Conservation (phyloP, 2,888 invertebrate species). For the Caenorhabditis uteleia region DNA sequence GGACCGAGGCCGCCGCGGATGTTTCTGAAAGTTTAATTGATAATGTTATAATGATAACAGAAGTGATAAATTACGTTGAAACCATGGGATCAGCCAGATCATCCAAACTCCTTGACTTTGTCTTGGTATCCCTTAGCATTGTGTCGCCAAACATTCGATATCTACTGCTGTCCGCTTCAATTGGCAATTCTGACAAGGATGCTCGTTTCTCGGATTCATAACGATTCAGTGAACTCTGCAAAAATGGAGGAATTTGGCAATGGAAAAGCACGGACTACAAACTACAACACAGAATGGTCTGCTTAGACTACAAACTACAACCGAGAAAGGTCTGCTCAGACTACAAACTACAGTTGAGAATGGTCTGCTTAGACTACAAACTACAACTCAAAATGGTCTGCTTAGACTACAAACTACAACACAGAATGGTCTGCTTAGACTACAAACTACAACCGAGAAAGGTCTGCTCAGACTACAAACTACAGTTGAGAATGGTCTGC, state of each 20-base stretch:
- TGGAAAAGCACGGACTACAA: too few species aligned
- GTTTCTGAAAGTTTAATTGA: constrained; percentile 24
- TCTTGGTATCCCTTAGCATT: constrained; percentile 33
- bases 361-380: too few species aligned
- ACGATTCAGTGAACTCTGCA: constrained; percentile 27
- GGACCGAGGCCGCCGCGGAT: constrained; percentile 23
- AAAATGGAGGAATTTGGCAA: not conserved
- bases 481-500: not conserved
- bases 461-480: too few species aligned
- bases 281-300: too few species aligned
- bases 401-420: not conserved
- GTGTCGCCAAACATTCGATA: constrained; percentile 59
- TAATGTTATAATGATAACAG: not conserved
- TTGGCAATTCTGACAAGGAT: constrained; percentile 43
- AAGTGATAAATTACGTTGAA: constrained; percentile 35
- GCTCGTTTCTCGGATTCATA: constrained; percentile 34
- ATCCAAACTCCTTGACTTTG: constrained; percentile 48
- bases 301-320: too few species aligned
- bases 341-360: too few species aligned
- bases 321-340: too few species aligned
- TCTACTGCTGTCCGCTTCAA: constrained; percentile 16
- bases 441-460: too few species aligned
- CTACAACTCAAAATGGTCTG: not conserved
- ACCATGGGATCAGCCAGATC: constrained; percentile 46
- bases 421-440: too few species aligned